Percentiles rank a stretch among this genome's conserved stretches.
These are phyloP conservation scores for Alosa sapidissima DNA, from an alignment of 2,797 vertebrate species.

Conservation along the genomic window DNA sequence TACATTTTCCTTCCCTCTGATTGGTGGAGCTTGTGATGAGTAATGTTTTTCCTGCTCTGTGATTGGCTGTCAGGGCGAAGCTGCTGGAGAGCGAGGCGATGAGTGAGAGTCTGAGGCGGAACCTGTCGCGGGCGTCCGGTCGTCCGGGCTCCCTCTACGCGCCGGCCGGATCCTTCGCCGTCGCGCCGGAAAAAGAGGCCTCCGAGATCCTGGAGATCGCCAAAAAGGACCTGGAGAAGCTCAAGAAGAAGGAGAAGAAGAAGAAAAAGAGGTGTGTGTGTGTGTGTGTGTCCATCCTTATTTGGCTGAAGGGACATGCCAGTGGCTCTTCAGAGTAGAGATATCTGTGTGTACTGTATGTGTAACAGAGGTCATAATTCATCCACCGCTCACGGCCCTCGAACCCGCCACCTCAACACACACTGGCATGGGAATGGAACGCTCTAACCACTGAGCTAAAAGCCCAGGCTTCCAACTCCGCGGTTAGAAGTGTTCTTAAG, in stretches of 20 bases:
- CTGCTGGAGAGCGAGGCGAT: constrained; percentile 93
- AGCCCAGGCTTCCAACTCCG: no score
- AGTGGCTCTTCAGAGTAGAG: no score
- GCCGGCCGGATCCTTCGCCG: constrained; percentile 71
- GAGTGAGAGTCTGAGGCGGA: constrained; percentile 90
- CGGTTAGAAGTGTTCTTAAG: no score
- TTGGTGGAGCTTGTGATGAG: neutral
- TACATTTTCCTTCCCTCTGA: neutral
- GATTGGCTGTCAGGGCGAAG: constrained; percentile 79
- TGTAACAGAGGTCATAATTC: no score
- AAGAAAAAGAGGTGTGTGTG: constrained; percentile 91
- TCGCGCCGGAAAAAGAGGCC: constrained; percentile 88
- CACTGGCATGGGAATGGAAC: no score
- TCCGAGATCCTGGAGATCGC: constrained; percentile 92
- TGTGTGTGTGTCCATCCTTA: neutral
- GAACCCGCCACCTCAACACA: no score
- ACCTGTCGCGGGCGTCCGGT: constrained; percentile 83
- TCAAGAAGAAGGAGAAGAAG: constrained; percentile 92
- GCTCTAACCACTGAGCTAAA: no score
- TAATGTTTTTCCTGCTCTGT: neutral
- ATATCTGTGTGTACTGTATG: no score
- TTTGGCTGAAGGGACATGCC: neutral
- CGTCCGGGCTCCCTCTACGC: constrained; percentile 79
- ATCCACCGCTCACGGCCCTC: no score
- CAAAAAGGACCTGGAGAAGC: constrained; percentile 93